These are phyloP conservation scores for Coregonus suidteri DNA, from an alignment of 2,797 vertebrate species.

Conservation along the genomic window DNA sequence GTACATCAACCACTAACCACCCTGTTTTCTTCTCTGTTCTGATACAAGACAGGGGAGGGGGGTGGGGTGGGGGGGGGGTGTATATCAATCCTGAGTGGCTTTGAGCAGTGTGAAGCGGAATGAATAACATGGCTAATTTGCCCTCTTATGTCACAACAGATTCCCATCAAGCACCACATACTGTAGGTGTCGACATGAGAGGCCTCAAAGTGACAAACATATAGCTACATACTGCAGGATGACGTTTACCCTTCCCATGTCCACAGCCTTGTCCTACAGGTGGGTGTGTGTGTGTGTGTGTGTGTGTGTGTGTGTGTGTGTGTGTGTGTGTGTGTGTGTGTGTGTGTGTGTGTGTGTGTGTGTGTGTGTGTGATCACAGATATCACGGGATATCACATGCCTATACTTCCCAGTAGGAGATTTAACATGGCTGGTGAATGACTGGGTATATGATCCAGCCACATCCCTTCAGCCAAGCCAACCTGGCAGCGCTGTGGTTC, in stretches of 20 bases:
- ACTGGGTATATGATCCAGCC: constrained; percentile 1
- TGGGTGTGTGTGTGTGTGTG: constrained; percentile 8
- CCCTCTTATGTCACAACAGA: constrained; percentile 52
- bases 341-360: constrained; percentile 3
- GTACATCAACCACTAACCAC: constrained; percentile 41
- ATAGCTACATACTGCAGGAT: constrained; percentile 8
- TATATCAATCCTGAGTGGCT: constrained; percentile 39
- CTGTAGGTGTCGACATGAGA: constrained; percentile 49
- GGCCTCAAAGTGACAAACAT: constrained; percentile 27
- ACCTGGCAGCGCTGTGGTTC: constrained; percentile 21
- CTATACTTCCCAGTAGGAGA: neutral
- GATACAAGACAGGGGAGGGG: constrained; percentile 28
- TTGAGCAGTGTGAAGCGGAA: constrained; percentile 47
- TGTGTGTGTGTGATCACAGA: neutral
- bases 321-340: neutral
- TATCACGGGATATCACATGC: neutral
- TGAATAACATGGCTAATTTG: constrained; percentile 57
- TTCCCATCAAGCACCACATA: constrained; percentile 45
- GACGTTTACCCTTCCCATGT: constrained; percentile 38
- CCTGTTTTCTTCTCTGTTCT: constrained; percentile 35
- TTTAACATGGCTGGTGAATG: constrained; percentile 14
- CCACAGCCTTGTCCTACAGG: neutral
- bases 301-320: neutral
- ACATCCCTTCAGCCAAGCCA: constrained; percentile 17
- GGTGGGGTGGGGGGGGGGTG: constrained; percentile 21